phyloP scores from a whole-genome alignment of 2,888 invertebrate species.

The Auanema freiburgensis region DNA sequence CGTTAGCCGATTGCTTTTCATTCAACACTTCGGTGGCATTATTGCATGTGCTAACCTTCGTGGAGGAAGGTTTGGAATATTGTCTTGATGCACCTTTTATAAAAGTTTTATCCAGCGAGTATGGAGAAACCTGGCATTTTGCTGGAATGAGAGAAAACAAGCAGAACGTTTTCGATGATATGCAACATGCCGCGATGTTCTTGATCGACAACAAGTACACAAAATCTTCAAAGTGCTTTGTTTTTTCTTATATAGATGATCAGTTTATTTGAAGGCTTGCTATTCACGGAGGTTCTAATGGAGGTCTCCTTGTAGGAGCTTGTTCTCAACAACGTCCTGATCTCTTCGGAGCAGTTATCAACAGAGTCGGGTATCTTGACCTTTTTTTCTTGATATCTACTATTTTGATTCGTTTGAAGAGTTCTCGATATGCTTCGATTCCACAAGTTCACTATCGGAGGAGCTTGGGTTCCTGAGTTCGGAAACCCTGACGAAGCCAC shows the following conservation, averaged over 20 bases:
- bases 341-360: slow-evolving; percentile 86
- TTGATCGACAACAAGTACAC: slow-evolving; percentile 82
- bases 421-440: slow-evolving; percentile 96
- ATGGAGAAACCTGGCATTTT: slow-evolving; percentile 93
- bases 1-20: slow-evolving; percentile 82
- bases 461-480: slow-evolving; percentile 94
- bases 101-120: slow-evolving; percentile 74
- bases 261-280: no score
- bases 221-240: slow-evolving; percentile 72
- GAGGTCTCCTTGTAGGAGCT: slow-evolving; percentile 91
- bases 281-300: slow-evolving; percentile 94
- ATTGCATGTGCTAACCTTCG: slow-evolving; percentile 90
- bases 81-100: background rate
- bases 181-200: slow-evolving; percentile 87
- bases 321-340: slow-evolving; percentile 93
- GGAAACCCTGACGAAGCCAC: slow-evolving; percentile 83
- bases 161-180: slow-evolving; percentile 96
- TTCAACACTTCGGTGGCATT: slow-evolving; percentile 85
- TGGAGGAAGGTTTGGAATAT: slow-evolving; percentile 81
- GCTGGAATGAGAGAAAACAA: slow-evolving; percentile 86
- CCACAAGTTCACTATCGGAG: slow-evolving; percentile 96
- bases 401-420: slow-evolving; percentile 68
- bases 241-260: no score
- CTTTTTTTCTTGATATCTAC: background rate
- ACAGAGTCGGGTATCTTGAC: slow-evolving; percentile 90